Percentiles rank a stretch among this genome's conserved stretches.
phyloP scores from a whole-genome alignment of 1,140 invertebrate genomes.

The Globodera ellingtonae region DNA sequence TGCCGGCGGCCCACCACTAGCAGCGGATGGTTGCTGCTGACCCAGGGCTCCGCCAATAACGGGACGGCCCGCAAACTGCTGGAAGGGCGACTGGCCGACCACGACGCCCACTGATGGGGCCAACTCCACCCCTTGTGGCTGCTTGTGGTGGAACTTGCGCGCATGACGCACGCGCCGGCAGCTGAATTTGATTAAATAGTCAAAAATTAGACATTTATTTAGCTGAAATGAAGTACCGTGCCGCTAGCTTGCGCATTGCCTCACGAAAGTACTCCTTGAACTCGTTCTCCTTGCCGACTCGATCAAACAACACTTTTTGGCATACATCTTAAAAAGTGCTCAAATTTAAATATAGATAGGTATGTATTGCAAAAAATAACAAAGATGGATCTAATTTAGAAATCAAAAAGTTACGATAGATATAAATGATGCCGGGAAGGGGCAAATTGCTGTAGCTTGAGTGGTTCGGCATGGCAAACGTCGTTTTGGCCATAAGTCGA shows the following conservation, averaged over 20 bases:
- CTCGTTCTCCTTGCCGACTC: conserved; percentile 47
- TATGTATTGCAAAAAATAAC: neutral
- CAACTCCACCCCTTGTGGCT: conserved; percentile 12
- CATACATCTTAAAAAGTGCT: conserved; percentile 50
- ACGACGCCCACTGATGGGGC: neutral
- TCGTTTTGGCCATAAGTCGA: conserved; percentile 45
- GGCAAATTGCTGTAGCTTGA: conserved; percentile 54
- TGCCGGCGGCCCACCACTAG: neutral
- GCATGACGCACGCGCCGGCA: conserved; percentile 28
- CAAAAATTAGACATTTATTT: neutral
- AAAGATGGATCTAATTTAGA: no score
- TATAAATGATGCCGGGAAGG: conserved; percentile 48
- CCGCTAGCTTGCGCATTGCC: conserved; percentile 53
- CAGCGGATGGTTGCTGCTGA: neutral
- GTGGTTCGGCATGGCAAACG: conserved; percentile 54
- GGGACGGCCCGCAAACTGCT: conserved; percentile 5
- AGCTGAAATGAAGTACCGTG: conserved; percentile 16
- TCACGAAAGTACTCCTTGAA: conserved; percentile 55
- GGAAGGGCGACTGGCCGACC: conserved; percentile 4
- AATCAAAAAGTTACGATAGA: conserved; percentile 37
- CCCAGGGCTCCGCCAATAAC: neutral
- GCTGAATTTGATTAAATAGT: neutral
- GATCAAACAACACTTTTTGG: conserved; percentile 48
- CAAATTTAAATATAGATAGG: neutral
- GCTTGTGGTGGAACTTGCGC: conserved; percentile 21